Evolutionary conservation across 2,888 invertebrate genomes (phyloP).

Genomic region (Campoplex capitator): DNA sequence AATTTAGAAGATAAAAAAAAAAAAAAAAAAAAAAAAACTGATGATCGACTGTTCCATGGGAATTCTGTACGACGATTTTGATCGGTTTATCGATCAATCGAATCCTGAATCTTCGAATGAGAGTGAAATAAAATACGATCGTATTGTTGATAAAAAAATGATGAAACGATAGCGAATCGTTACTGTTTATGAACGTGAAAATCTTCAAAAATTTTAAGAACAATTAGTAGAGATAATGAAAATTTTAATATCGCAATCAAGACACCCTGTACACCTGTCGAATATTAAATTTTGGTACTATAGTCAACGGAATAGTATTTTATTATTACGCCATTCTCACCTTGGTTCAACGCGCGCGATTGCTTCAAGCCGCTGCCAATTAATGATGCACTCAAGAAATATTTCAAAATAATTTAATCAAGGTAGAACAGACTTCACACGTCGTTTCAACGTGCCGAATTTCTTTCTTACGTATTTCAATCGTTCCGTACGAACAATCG

Average conservation of each 20-base stretch:
- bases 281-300: conserved; percentile 16
- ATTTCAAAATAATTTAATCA: conserved; percentile 30
- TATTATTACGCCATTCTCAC: conserved; percentile 21
- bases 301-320: not conserved
- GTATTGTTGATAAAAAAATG: not conserved
- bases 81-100: not conserved
- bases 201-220: not conserved
- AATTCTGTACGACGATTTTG: not conserved
- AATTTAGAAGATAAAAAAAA: too few species aligned
- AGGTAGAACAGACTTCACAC: not conserved
- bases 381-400: conserved; percentile 33
- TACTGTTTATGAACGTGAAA: not conserved
- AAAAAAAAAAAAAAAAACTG: not conserved
- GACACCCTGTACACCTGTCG: conserved; percentile 13
- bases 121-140: not conserved
- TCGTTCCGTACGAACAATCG: not conserved
- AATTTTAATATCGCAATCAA: not conserved
- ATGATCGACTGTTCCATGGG: too few species aligned
- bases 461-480: not conserved
- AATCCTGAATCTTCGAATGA: not conserved
- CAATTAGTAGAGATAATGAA: not conserved
- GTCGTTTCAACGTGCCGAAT: conserved; percentile 4
- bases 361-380: conserved; percentile 23
- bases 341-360: conserved; percentile 17
- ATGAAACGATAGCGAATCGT: not conserved